Evolutionary conservation across 2,888 invertebrate species (phyloP).

Genomic region (Meliscaeva auricollis): DNA sequence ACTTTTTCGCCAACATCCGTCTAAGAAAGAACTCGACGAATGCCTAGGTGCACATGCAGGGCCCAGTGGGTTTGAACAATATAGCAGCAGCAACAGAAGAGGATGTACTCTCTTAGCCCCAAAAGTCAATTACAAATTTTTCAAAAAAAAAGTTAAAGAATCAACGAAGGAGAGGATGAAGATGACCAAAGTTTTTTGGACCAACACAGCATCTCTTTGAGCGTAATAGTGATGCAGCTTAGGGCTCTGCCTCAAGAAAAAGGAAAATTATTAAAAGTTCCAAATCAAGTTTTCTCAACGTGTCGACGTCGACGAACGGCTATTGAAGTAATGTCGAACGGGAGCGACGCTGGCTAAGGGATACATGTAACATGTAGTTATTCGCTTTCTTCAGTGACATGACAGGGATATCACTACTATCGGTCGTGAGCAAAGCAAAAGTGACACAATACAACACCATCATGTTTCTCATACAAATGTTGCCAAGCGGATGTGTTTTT

Average conservation of each 20-base stretch:
- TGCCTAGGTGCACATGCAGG: constrained; percentile 64
- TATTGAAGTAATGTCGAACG: neutral
- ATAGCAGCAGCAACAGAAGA: constrained; percentile 43
- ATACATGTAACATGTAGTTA: no score
- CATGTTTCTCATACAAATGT: no score
- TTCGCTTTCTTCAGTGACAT: no score
- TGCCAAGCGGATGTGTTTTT: no score
- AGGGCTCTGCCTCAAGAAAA: neutral
- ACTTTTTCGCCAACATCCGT: constrained; percentile 72
- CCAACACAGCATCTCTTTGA: neutral
- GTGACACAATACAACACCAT: no score
- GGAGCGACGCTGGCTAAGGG: no score
- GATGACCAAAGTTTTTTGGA: constrained; percentile 23
- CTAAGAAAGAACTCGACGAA: constrained; percentile 51
- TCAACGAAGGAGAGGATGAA: neutral
- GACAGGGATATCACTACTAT: no score
- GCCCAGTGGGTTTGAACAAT: constrained; percentile 47
- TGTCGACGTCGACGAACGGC: constrained; percentile 1
- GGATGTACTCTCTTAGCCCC: constrained; percentile 9
- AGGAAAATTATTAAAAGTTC: constrained; percentile 15
- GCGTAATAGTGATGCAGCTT: neutral
- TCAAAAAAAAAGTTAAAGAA: neutral
- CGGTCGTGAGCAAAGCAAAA: no score
- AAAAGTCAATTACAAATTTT: constrained; percentile 27
- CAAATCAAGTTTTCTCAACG: constrained; percentile 19